Percentiles rank a stretch among this genome's conserved stretches.
Conservation (phyloP, 1,140 invertebrate species). For the Drosophila ambigua region DNA sequence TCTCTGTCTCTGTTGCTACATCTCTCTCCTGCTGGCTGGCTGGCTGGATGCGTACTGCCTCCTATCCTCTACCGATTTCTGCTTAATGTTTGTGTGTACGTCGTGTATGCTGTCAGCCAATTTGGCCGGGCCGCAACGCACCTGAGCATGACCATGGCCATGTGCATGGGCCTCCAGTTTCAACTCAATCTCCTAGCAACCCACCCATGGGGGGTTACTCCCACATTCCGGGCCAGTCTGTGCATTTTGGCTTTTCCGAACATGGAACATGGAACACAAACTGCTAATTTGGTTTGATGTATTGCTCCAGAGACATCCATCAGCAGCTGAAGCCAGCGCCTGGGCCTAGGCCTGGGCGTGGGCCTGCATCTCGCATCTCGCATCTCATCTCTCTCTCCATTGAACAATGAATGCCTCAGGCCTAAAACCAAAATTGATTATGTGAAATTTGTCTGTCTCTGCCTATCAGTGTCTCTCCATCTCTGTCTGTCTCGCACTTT, state of each 20-base stretch:
- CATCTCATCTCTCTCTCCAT: background rate
- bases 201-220: slow-evolving; percentile 27
- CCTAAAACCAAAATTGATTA: slow-evolving; percentile 67
- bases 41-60: background rate
- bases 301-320: slow-evolving; percentile 76
- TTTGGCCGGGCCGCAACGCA: slow-evolving; percentile 55
- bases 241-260: slow-evolving; percentile 55
- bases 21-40: background rate
- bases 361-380: background rate
- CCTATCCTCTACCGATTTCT: background rate
- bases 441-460: slow-evolving; percentile 53
- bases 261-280: slow-evolving; percentile 50
- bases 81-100: slow-evolving; percentile 37
- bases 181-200: slow-evolving; percentile 21
- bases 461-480: slow-evolving; percentile 11
- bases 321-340: slow-evolving; percentile 40
- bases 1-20: background rate
- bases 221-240: slow-evolving; percentile 15
- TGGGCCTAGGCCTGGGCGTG: background rate
- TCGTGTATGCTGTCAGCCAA: slow-evolving; percentile 44
- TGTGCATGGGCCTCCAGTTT: slow-evolving; percentile 17
- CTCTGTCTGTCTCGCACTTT: background rate
- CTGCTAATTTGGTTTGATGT: slow-evolving; percentile 81
- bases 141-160: slow-evolving; percentile 45
- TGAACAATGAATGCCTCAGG: slow-evolving; percentile 30